Evolutionary conservation across 2,888 invertebrate species (phyloP), one percentile per base, ranked within the genome.

Genomic region (Cordylochernes scorpioides): DNA sequence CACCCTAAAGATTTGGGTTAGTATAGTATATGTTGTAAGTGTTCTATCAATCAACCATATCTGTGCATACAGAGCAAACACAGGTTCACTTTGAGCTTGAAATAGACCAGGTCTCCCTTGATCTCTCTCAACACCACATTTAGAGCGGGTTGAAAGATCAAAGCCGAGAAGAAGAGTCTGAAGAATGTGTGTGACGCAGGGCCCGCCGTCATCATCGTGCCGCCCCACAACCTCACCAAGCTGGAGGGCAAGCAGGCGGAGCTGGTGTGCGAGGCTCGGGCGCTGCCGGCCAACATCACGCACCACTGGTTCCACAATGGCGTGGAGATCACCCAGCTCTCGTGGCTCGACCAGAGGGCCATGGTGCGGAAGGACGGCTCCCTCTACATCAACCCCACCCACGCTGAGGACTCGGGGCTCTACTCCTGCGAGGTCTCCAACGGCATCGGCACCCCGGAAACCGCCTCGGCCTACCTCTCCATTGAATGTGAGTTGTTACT

Each of bases 371-470:
- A 70, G 39, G 80, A 86, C 53, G 86, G 86, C 17, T 77, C 78
- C 34, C 65, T 91, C 41, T 71, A 84, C 48, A 78, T 91, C 51
- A 78, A 78, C 53, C 82, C 82, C 6, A 80, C 84, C 34, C 72
- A 74, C 42, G 78, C 86, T 17, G 82, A 84, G 49, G 91, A 91
- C 58, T 74, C 80, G 32, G 91, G 88, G 22, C 77, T 77, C 59
- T 91, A 86, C 56, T 67, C 78, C 38, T 91, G 91, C 57, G 80
- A 84, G 54, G 86, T 88, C 40, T 80, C 77, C 53, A 91, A 91
- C 54, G 88, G 88, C 37, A 84, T 88, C 46, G 88, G 88, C 17
- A 77, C 78, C 49, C 82, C 86, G 28, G 84, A 86, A 55, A 77
- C 77, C 48, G 88, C 86, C 42, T 73, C 77, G 40, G 88, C 88